Evolutionary conservation across 2,888 invertebrate species (phyloP), one percentile per base, ranked within the genome.

Genomic region (Lacanobia wlatinum): DNA sequence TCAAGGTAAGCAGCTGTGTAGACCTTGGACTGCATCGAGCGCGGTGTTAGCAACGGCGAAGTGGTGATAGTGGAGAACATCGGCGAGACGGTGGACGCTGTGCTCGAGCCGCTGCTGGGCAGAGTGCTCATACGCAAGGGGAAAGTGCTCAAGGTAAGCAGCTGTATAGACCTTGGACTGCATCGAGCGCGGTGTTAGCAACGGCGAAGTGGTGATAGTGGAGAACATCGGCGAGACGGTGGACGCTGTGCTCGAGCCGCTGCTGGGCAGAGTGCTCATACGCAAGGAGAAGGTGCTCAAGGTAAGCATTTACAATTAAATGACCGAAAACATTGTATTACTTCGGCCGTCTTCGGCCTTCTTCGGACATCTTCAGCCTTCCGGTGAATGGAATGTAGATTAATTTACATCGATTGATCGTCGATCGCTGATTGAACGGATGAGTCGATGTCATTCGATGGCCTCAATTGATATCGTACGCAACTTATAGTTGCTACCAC

Each of bases 191-290:
- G 97, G 98, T 0, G 96, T 98, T 6, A 95, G 96, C 10, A 97
- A 97, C 84, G 99, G 99, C 0, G 96, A 97, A 67, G 97, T 97
- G 1, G 97, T 99, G 7, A 90, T 99, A 18, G 96, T 99, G 70
- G 99, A 99, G 94, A 99, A 98, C 89, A 98, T 99, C 79, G 98
- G 97, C 50, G 99, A 99, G 94, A 96, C 95, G 0, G 97, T 99
- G 0, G 99, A 99, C 90, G 98, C 99, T 0, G 98, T 99, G 28
- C 96, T 99, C 7, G 99, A 99, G 90, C 98, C 99, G 1, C 94
- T 99, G 60, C 96, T 99, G 23, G 98, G 99, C 0, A 97, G 99
- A 81, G 98, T 98, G 88, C 97, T 99, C 53, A 98, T 99, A 82
- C 98, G 98, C 87, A 99, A 98, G 91, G 99, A 99, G 71, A 97